Evolutionary conservation across 2,888 invertebrate species (phyloP), one percentile per base, ranked within the genome.

Genomic region (Amblyjoppa fuscipennis): DNA sequence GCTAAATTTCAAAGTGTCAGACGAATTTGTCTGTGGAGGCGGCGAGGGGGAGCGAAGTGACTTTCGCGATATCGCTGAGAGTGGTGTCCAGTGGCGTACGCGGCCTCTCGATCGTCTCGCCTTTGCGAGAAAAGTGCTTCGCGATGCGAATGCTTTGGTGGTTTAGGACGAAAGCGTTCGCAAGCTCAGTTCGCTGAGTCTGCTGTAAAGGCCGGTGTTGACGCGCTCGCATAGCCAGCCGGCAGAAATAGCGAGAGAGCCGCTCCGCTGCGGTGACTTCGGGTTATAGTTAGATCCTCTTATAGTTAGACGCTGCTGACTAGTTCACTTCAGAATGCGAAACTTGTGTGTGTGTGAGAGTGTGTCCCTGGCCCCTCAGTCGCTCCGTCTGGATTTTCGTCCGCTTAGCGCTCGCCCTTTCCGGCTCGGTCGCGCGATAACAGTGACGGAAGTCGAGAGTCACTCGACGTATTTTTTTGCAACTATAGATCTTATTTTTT

Each of bases 221-320:
- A 31, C 41, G 45, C 28, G 45, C 28, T 59, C 59, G 28, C 74
- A 25, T 41, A 45, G 41, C 41, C 49, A 75, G 31, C 75, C 75
- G 51, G 82, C 76, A 76, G 70, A 82, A 82, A 82, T 82, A 82
- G 82, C 76, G 49, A 61, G 51, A 34, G 61, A 56, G 51, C 59
- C 49, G 64, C 56, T 64, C 76, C 86, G 86, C 88, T 89, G 89
- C 88, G 89, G 89, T 87, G 91, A 89, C 89, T 90, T 77, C 75
- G 79, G 84, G 89, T 91, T 91, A 91, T 91, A 91, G 91, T 91
- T 91, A 91, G 91, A 90, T 88, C 86, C 90, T 91, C 90, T 92
- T 92, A 92, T 92, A 92, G 92, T 92, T 92, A 91, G 92, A 90
- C 89, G n/a, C 38, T 25, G 90, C 91, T 91, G 92, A 92, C 92